These are phyloP conservation scores for Rhagonycha fulva DNA, from an alignment of 2,888 invertebrate species.

Conservation along the genomic window DNA sequence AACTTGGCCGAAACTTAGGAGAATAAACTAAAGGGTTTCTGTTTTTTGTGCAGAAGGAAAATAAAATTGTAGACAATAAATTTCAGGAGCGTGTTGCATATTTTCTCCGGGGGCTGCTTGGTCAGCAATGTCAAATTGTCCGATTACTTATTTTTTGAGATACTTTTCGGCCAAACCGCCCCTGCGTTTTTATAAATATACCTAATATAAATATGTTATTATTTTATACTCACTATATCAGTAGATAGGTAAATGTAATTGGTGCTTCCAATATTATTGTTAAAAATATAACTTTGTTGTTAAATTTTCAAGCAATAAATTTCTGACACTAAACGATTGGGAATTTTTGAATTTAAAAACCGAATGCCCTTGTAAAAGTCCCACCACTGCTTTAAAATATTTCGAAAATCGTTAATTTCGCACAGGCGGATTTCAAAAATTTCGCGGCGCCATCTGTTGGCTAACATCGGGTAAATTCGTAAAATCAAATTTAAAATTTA, in stretches of 20 bases:
- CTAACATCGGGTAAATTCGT: neutral
- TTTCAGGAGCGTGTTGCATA: neutral
- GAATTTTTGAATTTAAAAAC: neutral
- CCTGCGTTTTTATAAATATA: neutral
- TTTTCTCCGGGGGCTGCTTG: neutral
- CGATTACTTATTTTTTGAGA: neutral
- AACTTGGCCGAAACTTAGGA: too few species aligned
- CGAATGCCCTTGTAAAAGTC: neutral
- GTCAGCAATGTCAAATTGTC: neutral
- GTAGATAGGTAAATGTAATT: neutral
- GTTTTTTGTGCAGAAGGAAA: too few species aligned
- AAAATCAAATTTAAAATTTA: neutral
- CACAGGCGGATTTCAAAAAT: neutral
- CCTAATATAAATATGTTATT: neutral
- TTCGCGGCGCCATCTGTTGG: neutral
- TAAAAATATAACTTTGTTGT: constrained; percentile 6
- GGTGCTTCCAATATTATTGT: constrained; percentile 25
- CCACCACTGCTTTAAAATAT: neutral
- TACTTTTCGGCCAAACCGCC: neutral
- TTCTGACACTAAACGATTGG: neutral
- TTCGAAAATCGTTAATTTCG: neutral
- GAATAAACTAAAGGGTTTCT: too few species aligned
- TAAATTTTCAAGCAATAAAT: constrained; percentile 19
- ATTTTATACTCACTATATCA: neutral
- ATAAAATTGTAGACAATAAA: too few species aligned